Evolutionary conservation across 2,113 vertebrate species (phyloP), one percentile per base, ranked within the genome.

Genomic region (Eubucco bourcierii): DNA sequence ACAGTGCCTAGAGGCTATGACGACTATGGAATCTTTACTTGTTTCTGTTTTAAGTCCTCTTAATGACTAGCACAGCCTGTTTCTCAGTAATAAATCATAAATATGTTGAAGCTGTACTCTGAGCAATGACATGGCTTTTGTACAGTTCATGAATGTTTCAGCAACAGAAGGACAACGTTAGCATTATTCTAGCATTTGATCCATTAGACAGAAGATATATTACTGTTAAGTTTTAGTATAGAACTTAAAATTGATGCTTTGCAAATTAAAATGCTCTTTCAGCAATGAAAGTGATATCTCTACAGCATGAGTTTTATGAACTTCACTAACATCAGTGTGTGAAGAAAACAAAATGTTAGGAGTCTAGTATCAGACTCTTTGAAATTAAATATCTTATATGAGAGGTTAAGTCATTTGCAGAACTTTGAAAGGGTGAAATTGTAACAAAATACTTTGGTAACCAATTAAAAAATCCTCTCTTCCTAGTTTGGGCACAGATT

Each of bases 311-410:
- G 20, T 76, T 88, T 21, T 29, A 56, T 52, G 11, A 41, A 76
- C 23, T 53, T 72, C 34, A 72, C 31, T 44, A 84, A 84, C 8
- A 20, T 18, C 27, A 65, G 27, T 12, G 21, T 29, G 71, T 13
- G 14, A 84, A 56, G 25, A 58, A 76, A 63, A 15, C 31, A 47
- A 39, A 73, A 67, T 80, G 34, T 84, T 41, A 47, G 41, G 19
- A 79, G 15, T 13, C 18, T 59, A 84, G 6, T 20, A 71, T n/a
- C 25, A 80, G 27, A 16, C 7, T 73, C 16, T 78, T 60, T 0
- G 1, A 74, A 52, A 78, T 39, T 50, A 27, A 78, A 2, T 44
- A 70, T 8, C 56, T 64, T 65, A 23, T 3, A 60, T 0, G 1
- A 46, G 27, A 89, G 70, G 18, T 56, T 14, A 56, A 63, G 10